phyloP scores from a whole-genome alignment of 92 coral and sea anemone species.

The Isaurus tuberculatus region DNA sequence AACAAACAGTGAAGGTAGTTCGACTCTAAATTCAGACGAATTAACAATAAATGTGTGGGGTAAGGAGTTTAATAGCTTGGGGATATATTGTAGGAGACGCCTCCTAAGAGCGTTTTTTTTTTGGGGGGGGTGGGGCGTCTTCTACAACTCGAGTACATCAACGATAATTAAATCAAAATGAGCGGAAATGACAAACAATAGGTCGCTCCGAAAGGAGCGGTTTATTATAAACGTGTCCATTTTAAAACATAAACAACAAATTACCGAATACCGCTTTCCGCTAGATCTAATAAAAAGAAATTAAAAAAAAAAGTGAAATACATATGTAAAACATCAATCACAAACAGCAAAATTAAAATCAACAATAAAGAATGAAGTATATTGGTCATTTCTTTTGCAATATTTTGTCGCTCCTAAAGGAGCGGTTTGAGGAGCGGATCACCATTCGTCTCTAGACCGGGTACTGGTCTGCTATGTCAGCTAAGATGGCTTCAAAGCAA shows the following conservation, averaged over 20 bases:
- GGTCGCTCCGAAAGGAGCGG: too few relatives aligned
- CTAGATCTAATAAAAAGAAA: background rate
- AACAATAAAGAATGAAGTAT: background rate
- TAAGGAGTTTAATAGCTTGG: background rate
- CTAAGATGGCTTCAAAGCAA: too few relatives aligned
- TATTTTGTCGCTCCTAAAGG: too few relatives aligned
- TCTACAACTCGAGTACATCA: too few relatives aligned
- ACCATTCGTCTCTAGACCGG: too few relatives aligned
- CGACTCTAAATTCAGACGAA: background rate
- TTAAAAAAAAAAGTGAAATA: background rate
- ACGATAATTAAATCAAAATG: too few relatives aligned
- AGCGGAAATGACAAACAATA: too few relatives aligned
- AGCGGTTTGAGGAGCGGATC: too few relatives aligned
- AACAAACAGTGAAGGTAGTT: background rate
- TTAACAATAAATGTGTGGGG: background rate
- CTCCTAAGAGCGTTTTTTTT: too few relatives aligned
- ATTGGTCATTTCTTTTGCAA: constrained; percentile 13
- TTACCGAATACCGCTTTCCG: constrained; percentile 4
- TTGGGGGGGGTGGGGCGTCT: too few relatives aligned
- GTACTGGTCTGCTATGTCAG: too few relatives aligned
- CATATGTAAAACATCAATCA: constrained; percentile 10
- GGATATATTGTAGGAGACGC: too few relatives aligned
- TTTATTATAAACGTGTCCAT: background rate
- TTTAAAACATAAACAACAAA: background rate
- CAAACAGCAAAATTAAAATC: background rate